A percentile compares a stretch with the other conserved stretches of the same genome.
Conservation (phyloP, 2,113 vertebrate genomes). For the Taxidea taxus region DNA sequence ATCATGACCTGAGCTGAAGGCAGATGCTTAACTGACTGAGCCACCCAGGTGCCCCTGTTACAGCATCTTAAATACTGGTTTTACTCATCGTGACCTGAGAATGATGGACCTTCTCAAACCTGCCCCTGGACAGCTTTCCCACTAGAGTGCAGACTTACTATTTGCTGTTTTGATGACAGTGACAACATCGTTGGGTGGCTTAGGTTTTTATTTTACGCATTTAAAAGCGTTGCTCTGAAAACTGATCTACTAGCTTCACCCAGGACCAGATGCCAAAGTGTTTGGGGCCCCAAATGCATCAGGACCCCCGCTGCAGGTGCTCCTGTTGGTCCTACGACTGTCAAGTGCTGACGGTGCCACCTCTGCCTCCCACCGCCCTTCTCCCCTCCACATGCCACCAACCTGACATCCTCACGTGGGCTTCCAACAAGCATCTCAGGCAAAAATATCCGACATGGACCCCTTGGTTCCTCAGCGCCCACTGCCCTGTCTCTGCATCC, state of each 20-base stretch:
- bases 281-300: neutral
- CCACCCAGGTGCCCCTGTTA: neutral
- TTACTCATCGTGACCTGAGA: neutral
- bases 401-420: accelerated
- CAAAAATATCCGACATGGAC: accelerated
- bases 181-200: neutral
- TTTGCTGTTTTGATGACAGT: neutral
- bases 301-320: neutral
- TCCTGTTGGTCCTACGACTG: accelerated
- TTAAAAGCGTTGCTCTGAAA: neutral
- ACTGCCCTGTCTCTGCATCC: accelerated
- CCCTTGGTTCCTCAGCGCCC: neutral
- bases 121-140: neutral
- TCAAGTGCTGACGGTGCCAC: accelerated
- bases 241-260: neutral
- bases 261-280: neutral
- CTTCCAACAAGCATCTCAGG: neutral
- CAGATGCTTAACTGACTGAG: neutral
- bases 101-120: neutral
- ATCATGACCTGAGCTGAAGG: neutral
- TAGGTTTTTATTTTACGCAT: neutral
- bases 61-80: neutral
- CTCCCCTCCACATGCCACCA: neutral
- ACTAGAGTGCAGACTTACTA: neutral
- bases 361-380: neutral